These are phyloP conservation scores for Prionace glauca DNA, from an alignment of 2,797 vertebrate genomes.

Conservation along the genomic window DNA sequence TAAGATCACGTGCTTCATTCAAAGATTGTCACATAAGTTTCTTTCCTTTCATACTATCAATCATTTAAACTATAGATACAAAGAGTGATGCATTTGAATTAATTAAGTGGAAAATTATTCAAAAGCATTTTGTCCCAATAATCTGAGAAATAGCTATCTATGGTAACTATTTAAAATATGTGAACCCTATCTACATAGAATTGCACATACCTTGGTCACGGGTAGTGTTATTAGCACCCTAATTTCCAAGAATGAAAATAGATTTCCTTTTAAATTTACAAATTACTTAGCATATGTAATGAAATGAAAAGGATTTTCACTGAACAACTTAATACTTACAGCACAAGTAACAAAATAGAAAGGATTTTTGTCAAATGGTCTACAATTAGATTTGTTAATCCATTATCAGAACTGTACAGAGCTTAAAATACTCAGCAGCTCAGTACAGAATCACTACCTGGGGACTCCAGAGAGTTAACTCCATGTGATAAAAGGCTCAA, in stretches of 20 bases:
- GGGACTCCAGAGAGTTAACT: conserved; percentile 48
- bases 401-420: conserved; percentile 43
- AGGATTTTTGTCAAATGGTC: conserved; percentile 41
- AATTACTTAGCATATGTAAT: conserved; percentile 35
- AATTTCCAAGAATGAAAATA: not conserved
- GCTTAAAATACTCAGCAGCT: conserved; percentile 42
- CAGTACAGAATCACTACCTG: conserved; percentile 44
- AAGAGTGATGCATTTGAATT: not conserved
- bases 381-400: conserved; percentile 40
- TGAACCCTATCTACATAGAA: not conserved
- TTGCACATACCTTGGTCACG: not conserved
- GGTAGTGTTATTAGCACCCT: not conserved
- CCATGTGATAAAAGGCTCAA: conserved; percentile 54
- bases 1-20: not conserved
- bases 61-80: not conserved
- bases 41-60: not conserved
- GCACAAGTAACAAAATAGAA: conserved; percentile 36
- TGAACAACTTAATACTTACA: conserved; percentile 37
- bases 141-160: not conserved
- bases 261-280: conserved; percentile 30
- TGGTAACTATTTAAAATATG: not conserved
- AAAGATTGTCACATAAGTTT: not conserved
- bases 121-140: not conserved
- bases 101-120: not conserved
- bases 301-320: conserved; percentile 35